Evolutionary conservation across 2,888 invertebrate species (phyloP), one percentile per base, ranked within the genome.

Genomic region (Microdon myrmicae): DNA sequence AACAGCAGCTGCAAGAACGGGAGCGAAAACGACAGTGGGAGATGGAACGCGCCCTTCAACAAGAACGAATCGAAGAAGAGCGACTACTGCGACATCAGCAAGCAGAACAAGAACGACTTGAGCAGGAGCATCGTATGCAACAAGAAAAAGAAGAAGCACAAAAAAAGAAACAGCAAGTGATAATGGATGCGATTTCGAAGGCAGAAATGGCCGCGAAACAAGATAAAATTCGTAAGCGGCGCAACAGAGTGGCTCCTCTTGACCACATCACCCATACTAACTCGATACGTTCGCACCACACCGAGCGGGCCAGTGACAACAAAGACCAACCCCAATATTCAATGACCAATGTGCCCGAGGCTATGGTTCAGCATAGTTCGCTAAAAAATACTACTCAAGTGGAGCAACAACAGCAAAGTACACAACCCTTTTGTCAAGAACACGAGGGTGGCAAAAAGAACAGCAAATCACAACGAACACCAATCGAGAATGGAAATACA

Each of bases 1-100:
- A 90, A 69, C 87, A 87, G 74, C 94, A 95, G 77, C 82, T 95
- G 43, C 90, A 92, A 74, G 94, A 94, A 73, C 85, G 90, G 31
- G 92, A 94, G 72, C 83, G 86, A 71, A 82, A 84, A 43, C 84
- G 90, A 8, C 86, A 86, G 71, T 88, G 90, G 77, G 94, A 95
- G 75, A 84, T 86, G 67, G 90, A 92, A 73, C 82, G 83, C 43
- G 85, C 86, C 68, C 79, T 88, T 66, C 84, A 83, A 71, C 93
- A 94, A 77, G 95, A 96, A 76, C 82, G 85, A 68, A 83, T 90
- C 68, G 94, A 94, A 77, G 94, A 94, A 73, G 82, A 87, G 66
- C 83, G 92, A 59, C 83, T 94, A 59, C 85, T 85, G 67, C 83
- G 86, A 29, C 91, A 94, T 74, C 85, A 88, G 72, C 88, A 88